Percentiles rank a stretch among this genome's conserved stretches.
These are phyloP conservation scores for Euphonia xanthogaster DNA, from an alignment of 2,797 vertebrate genomes.

Conservation along the genomic window DNA sequence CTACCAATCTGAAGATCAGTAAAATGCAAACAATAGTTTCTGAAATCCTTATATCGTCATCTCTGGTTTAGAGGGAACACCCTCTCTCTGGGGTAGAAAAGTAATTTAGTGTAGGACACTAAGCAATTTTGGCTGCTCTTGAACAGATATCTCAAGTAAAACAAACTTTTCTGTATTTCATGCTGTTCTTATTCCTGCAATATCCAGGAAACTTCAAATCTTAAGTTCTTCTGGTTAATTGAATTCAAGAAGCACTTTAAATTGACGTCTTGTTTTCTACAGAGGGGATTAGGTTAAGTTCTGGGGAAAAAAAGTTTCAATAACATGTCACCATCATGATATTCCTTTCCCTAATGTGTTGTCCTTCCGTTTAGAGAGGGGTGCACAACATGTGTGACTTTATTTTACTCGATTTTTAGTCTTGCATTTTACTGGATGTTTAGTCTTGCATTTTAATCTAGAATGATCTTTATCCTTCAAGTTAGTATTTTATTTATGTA, in stretches of 20 bases:
- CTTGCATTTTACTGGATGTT: not conserved
- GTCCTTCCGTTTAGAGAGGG: not conserved
- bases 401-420: not conserved
- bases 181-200: not conserved
- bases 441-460: not conserved
- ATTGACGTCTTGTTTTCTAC: not conserved
- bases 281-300: not conserved
- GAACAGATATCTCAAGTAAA: not conserved
- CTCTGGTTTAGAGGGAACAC: conserved; percentile 33
- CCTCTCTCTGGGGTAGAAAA: conserved; percentile 39
- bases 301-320: not conserved
- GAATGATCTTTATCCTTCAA: not conserved
- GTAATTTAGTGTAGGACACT: not conserved
- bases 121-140: conserved; percentile 3
- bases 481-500: not conserved
- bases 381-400: not conserved
- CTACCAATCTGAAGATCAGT: not conserved
- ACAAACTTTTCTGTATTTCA: not conserved
- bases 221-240: not conserved
- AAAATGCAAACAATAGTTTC: not conserved
- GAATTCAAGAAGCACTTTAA: not conserved
- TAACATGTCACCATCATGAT: fast-evolving
- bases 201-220: not conserved
- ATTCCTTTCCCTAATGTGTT: not conserved
- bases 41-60: not conserved